Percentiles rank a stretch among this genome's conserved stretches.
Evolutionary conservation across 2,797 vertebrate species (phyloP).

Genomic region (Meriones psammophilus): DNA sequence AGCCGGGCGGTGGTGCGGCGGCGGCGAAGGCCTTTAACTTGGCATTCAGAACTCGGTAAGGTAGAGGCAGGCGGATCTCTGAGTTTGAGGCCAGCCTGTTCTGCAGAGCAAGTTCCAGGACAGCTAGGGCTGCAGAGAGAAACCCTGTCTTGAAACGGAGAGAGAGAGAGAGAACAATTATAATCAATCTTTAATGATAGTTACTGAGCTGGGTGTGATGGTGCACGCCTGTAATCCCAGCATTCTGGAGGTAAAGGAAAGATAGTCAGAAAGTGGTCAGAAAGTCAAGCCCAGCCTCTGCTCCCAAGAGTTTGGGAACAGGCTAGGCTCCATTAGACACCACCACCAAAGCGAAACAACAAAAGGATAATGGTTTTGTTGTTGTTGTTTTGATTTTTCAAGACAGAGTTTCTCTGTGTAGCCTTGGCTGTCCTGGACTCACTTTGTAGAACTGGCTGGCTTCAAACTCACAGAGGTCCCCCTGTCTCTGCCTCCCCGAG

Average conservation of each 20-base stretch:
- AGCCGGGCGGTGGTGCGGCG: background rate
- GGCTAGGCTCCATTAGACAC: background rate
- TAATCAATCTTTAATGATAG: background rate
- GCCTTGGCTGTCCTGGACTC: too few relatives aligned
- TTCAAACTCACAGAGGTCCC: too few relatives aligned
- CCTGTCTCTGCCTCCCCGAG: too few relatives aligned
- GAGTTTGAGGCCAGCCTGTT: background rate
- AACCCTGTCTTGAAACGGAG: background rate
- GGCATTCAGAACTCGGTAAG: background rate
- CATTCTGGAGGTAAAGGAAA: background rate
- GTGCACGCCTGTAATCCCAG: background rate
- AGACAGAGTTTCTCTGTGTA: too few relatives aligned
- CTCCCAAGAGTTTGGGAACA: background rate
- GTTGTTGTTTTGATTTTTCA: too few relatives aligned
- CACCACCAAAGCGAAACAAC: background rate
- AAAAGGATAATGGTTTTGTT: background rate
- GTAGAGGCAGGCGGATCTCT: background rate
- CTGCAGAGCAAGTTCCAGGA: background rate
- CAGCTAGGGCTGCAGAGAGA: background rate
- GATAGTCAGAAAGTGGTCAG: background rate
- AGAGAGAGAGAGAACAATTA: slow-evolving; percentile 21
- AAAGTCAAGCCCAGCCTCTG: background rate
- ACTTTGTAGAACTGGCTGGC: too few relatives aligned
- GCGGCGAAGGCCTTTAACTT: background rate
- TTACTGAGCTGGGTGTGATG: background rate